Percentiles rank a stretch among this genome's conserved stretches.
Evolutionary conservation across 2,888 invertebrate species (phyloP).

Genomic region (Agelastica alni): DNA sequence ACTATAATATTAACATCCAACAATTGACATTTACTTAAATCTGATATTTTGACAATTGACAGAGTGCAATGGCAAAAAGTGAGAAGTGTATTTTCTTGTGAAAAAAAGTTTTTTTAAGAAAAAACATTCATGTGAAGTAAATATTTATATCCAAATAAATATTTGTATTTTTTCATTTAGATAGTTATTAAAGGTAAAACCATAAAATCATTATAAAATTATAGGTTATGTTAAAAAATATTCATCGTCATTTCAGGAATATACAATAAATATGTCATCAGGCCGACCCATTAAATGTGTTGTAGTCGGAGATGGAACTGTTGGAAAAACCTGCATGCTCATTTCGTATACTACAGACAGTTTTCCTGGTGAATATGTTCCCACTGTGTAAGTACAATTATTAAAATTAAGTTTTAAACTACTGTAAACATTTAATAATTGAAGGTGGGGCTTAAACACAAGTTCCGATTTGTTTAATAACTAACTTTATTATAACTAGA

Average conservation of each 20-base stretch:
- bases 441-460: too few relatives aligned
- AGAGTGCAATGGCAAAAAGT: constrained; percentile 15
- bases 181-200: constrained; percentile 17
- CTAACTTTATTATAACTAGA: too few relatives aligned
- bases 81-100: constrained; percentile 8
- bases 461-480: too few relatives aligned
- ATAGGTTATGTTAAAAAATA: constrained; percentile 24
- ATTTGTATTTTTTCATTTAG: constrained; percentile 9
- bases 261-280: constrained; percentile 73
- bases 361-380: constrained; percentile 94
- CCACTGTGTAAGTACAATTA: constrained; percentile 85
- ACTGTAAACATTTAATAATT: background rate
- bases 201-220: constrained; percentile 11
- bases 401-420: too few relatives aligned
- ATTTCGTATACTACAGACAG: constrained; percentile 92
- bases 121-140: constrained; percentile 9
- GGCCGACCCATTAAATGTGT: constrained; percentile 92
- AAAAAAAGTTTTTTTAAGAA: constrained; percentile 1
- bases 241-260: constrained; percentile 20
- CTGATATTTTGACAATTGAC: constrained; percentile 8
- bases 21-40: too few relatives aligned
- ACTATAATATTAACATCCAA: too few relatives aligned
- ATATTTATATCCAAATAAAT: constrained; percentile 3
- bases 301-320: constrained; percentile 91
- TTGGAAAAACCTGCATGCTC: constrained; percentile 92